Evolutionary conservation across 2,113 vertebrate species (phyloP).

Genomic region (Chunga burmeisteri): DNA sequence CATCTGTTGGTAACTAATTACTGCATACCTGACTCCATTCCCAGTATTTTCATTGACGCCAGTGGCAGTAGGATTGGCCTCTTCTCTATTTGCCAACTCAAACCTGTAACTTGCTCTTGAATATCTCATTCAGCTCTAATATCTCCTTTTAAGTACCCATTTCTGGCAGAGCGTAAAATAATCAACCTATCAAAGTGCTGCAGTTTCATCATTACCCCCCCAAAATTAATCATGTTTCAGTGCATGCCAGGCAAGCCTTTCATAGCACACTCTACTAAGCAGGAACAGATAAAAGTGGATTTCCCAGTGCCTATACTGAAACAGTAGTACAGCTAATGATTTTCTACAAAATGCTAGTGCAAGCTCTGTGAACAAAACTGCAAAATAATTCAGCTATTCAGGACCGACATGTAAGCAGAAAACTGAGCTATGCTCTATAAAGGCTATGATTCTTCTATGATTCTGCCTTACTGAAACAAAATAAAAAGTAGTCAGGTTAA

Average conservation of each 20-base stretch:
- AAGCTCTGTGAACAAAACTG: not conserved
- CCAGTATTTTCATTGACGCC: not conserved
- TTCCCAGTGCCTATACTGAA: not conserved
- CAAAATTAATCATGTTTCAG: not conserved
- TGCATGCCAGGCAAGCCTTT: not conserved
- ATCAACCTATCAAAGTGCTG: not conserved
- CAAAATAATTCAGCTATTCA: constrained; percentile 53
- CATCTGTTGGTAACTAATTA: not conserved
- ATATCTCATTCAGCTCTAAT: not conserved
- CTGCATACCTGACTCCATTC: not conserved
- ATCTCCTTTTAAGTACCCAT: not conserved
- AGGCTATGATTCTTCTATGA: not conserved
- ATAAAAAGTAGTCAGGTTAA: not conserved
- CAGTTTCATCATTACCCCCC: not conserved
- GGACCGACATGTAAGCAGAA: constrained; percentile 38
- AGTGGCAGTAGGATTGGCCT: not conserved
- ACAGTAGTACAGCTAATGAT: constrained; percentile 33
- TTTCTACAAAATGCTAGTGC: not conserved
- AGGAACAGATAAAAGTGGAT: not conserved
- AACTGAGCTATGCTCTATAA: not conserved
- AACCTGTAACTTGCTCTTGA: not conserved
- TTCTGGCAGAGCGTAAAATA: not conserved
- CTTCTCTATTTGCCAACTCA: not conserved
- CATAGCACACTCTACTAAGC: not conserved
- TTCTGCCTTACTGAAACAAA: not conserved